A percentile compares a stretch with the other conserved stretches of the same genome.
These are phyloP conservation scores for Podarcis raffonei DNA, from an alignment of 2,113 vertebrate genomes.

Conservation along the genomic window DNA sequence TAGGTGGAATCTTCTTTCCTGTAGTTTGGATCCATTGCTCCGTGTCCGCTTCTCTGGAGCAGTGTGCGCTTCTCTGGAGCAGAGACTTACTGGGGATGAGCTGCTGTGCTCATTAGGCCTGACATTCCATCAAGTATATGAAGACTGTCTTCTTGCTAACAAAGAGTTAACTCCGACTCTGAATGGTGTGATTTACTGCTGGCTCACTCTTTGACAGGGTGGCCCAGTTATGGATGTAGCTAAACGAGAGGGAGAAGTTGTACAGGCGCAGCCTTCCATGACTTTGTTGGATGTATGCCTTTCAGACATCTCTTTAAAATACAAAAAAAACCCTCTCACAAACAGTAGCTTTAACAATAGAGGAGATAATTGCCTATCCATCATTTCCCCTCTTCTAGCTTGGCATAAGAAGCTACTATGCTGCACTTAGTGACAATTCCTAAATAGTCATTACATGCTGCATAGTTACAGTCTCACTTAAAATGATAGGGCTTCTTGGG, in stretches of 20 bases:
- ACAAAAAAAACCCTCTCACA: not conserved
- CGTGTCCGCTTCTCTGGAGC: too few relatives aligned
- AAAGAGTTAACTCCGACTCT: too few relatives aligned
- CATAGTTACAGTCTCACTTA: constrained; percentile 1
- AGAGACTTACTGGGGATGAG: too few relatives aligned
- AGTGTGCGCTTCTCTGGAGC: too few relatives aligned
- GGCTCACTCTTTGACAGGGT: not conserved
- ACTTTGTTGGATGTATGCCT: not conserved
- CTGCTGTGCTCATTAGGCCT: too few relatives aligned
- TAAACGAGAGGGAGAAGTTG: not conserved
- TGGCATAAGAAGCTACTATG: not conserved
- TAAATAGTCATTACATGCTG: constrained; percentile 25
- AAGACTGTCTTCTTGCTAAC: too few relatives aligned
- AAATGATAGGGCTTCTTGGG: not conserved
- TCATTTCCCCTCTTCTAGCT: not conserved
- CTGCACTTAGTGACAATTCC: constrained; percentile 13
- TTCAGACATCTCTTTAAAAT: not conserved
- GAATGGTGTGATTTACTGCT: not conserved
- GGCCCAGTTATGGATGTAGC: not conserved
- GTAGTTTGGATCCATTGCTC: too few relatives aligned
- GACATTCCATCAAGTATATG: too few relatives aligned
- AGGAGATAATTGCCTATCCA: not conserved
- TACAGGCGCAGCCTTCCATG: not conserved
- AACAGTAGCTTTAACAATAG: not conserved
- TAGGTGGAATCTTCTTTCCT: too few relatives aligned